These are phyloP conservation scores for Physeter macrocephalus DNA, from an alignment of 2,113 vertebrate genomes.

Conservation along the genomic window DNA sequence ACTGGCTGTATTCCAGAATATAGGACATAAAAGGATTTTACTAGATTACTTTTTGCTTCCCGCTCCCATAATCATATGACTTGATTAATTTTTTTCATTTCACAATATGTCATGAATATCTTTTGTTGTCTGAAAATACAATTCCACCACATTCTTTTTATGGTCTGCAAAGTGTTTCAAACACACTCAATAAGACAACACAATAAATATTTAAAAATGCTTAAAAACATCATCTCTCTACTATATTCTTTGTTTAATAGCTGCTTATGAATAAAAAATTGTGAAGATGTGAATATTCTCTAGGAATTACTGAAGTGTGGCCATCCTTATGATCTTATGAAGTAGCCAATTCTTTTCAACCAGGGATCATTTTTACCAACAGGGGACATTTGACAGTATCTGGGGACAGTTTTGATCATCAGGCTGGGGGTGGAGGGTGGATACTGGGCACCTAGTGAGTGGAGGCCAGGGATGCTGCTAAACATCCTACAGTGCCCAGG, in stretches of 20 bases:
- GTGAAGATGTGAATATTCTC: neutral
- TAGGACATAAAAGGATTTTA: neutral
- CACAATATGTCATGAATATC: neutral
- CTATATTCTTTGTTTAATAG: neutral
- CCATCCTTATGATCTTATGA: neutral
- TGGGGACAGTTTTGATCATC: neutral
- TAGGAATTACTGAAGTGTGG: neutral
- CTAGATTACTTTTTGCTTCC: neutral
- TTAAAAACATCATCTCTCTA: neutral
- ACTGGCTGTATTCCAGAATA: neutral
- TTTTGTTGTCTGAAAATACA: neutral
- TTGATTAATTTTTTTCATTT: constrained; percentile 7
- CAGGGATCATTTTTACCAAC: neutral
- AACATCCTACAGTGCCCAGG: neutral
- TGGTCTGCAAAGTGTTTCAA: neutral
- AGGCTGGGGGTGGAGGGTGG: neutral
- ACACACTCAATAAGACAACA: neutral
- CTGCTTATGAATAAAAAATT: neutral
- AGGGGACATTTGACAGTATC: neutral
- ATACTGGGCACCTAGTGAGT: neutral
- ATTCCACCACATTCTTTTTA: neutral
- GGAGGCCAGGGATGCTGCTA: neutral
- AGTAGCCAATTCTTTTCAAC: neutral
- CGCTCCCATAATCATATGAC: neutral
- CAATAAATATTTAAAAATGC: neutral